Base-by-base conservation (phyloP, 2,113 vertebrate species). In the Rhinoptilus africanus region DNA sequence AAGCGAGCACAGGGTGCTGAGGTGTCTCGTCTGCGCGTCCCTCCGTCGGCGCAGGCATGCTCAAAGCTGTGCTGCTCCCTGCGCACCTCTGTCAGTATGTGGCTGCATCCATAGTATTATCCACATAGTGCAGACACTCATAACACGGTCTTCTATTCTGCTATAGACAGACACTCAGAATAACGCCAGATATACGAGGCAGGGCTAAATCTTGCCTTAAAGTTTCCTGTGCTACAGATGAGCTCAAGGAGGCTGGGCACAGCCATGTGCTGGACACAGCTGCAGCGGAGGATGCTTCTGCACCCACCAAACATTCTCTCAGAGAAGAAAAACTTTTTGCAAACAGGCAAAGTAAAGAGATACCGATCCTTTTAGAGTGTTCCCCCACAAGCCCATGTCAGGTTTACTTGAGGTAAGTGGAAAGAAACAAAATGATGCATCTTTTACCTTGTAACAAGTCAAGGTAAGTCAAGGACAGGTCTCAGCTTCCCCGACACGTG, bases 21-120 rank as follows among this genome's bases (percentile, higher is more conserved):
- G 24, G 24, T 28, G 23, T 35, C 32, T 20, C 1, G 0, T 14
- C 26, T 39, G 15, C 2, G 0, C 13, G 14, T 32, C 47, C 15
- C 41, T 43, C 16, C 57, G 18, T 68, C 17, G 18, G 37, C 3
- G 0, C 2, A n/a, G 69, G 13, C 0, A 12, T 30, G 48, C 15
- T 62, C 85, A 8, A 27, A 54, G 62, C 59, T 7, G 32, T 0
- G 15, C 64, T 62, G 54, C 32, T 50, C 15, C 0, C 3, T 11
- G 15, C n/a, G 7, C 63, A 5, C 15, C 73, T 77, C 6, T 27
- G 14, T 10, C 39, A 4, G 34, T 0, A 5, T 1, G 10, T 16
- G 54, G 34, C 39, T 74, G 12, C n/a, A 5, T 14, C 66, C 3
- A 0, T 2, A 28, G 34, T 4, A 3, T 84, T 20, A 4, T 8